These are phyloP conservation scores for Hydractinia symbiolongicarpus DNA, from an alignment of 30 jellyfish, hydroid and myxozoan species.

Conservation along the genomic window DNA sequence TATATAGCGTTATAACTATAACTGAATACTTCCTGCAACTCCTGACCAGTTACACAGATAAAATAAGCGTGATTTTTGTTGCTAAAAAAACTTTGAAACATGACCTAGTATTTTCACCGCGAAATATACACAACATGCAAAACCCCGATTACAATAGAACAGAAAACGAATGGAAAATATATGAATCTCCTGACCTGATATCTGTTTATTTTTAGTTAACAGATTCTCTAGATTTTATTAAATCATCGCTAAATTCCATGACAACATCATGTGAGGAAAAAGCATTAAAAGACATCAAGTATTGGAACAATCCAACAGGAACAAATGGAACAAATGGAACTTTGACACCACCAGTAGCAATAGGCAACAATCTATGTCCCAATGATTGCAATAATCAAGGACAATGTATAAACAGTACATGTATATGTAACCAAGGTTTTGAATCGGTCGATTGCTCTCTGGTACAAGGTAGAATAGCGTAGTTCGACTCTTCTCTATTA, in stretches of 20 bases:
- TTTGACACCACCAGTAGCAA: slow-evolving; percentile 51
- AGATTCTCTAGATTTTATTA: not conserved
- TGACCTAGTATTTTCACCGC: no score
- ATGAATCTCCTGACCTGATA: not conserved
- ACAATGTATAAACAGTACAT: slow-evolving; percentile 58
- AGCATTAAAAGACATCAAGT: slow-evolving; percentile 40
- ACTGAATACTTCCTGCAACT: no score
- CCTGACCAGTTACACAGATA: no score
- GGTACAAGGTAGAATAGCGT: slow-evolving; percentile 29
- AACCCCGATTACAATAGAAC: no score
- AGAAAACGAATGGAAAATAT: no score
- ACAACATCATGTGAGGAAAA: slow-evolving; percentile 52
- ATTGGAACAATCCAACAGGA: slow-evolving; percentile 41
- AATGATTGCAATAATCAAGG: slow-evolving; percentile 68
- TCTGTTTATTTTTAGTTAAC: not conserved
- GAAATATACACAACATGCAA: no score
- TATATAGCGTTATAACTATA: no score
- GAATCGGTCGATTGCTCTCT: slow-evolving; percentile 65
- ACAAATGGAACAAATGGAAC: slow-evolving; percentile 40
- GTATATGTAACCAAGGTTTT: slow-evolving; percentile 49
- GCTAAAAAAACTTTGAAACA: no score
- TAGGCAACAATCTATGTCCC: slow-evolving; percentile 53
- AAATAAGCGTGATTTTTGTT: no score
- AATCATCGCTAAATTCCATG: slow-evolving; percentile 52
- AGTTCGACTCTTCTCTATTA: not conserved